Evolutionary conservation across 1,140 invertebrate species (phyloP), one percentile per base, ranked within the genome.

Genomic region (Heliconius nattereri): DNA sequence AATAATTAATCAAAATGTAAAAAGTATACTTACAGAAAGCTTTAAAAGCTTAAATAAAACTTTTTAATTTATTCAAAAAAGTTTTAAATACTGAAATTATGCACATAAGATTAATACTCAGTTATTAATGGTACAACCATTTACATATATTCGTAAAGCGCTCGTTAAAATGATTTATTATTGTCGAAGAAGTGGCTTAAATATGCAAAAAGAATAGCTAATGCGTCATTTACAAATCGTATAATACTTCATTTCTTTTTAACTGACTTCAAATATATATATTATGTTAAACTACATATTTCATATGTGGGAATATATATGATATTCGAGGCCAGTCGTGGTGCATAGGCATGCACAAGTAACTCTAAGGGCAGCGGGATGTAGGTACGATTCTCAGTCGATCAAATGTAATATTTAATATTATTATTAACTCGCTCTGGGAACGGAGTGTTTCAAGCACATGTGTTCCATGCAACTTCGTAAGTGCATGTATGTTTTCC

Each of bases 161-260:
- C 60, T 66, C 60, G 26, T 66, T 66, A 66, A 66, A 66, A 29
- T 66, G 23, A 66, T 66, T 66, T 66, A 66, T 66, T 66, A 16
- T 66, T 29, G 11, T 66, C 26, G 26, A 66, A 60, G 57, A 60
- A 66, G 60, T 29, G 26, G 29, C 13, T 66, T 29, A 26, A 66
- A 7, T 26, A 66, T 66, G 60, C 60, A 66, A 66, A 29, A 66
- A 26, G 60, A 66, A 13, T 26, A 66, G n/a, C 26, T 29, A 13
- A 11, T 11, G 26, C 60, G 60, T 13, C 26, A n/a, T 66, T 29
- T 66, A 29, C 29, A 26, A 66, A 66, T 66, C 8, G 3, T 66
- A 20, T 20, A 52, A 26, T 26, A 11, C 60, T 11, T 60, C 57
- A 66, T 66, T 66, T 66, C 60, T 29, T 16, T 26, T 52, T 20